Base-by-base conservation (phyloP, 2,113 vertebrate genomes). In the Rhagologus leucostigma region DNA sequence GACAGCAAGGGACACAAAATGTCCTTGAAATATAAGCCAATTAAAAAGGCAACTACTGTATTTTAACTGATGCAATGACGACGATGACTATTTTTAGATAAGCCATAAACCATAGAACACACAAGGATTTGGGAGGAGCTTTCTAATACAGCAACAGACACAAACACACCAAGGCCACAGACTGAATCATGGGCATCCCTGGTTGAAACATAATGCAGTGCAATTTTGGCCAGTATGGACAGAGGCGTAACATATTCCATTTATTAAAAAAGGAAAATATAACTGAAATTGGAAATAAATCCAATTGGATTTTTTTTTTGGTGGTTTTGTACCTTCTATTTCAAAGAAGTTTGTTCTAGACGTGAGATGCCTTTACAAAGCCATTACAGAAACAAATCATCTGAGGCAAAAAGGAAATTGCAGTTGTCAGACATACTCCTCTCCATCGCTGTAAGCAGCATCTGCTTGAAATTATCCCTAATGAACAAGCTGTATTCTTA, bases 381-480 rank as follows among this genome's bases (percentile, higher is more conserved):
- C 20, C 75, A 92, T 84, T 93, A 88, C 4, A 80, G 73, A 95
- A 96, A 89, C 30, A 11, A 69, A 89, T 78, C 71, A 60, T 50
- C 26, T 27, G 65, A 63, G 24, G 75, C 74, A 83, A 93, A 93
- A 93, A 84, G 59, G 49, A 97, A 96, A 89, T 52, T 52, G 15
- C 79, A 81, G 78, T 47, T 94, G 85, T 53, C 17, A 80, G 64
- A 56, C 63, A 59, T 42, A 63, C 84, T 96, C 26, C 32, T 73
- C 30, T 91, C 64, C 50, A 78, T 27, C 10, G 0, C n/a, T 81
- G 3, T 13, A 84, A 49, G 41, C 10, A 76, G 75, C 59, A 55
- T 73, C 88, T 95, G 86, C 85, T 80, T 89, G 70, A 70, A 93
- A 96, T 78, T 52, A 86, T 57, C 52, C 30, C 59, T 93, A 75